These are phyloP conservation scores for Lycodopsis pacificus DNA, from an alignment of 2,797 vertebrate genomes.

Conservation along the genomic window DNA sequence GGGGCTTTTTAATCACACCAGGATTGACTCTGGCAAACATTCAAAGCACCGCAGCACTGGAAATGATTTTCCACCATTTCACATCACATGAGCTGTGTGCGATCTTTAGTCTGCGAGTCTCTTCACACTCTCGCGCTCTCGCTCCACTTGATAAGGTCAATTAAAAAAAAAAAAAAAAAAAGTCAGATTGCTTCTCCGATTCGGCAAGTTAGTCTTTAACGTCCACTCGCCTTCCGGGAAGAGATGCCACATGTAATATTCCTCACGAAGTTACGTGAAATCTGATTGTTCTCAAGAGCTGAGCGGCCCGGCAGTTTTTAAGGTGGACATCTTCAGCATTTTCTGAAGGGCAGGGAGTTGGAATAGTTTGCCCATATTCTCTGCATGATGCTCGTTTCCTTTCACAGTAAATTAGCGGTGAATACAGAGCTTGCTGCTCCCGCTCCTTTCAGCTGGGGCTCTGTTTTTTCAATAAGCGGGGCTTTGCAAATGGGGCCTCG, in stretches of 20 bases:
- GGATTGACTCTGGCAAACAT: slow-evolving; percentile 75
- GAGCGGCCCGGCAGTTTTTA: background rate
- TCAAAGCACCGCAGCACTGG: slow-evolving; percentile 65
- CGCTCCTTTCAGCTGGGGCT: slow-evolving; percentile 48
- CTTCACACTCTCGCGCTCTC: slow-evolving; percentile 12
- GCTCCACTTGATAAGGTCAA: slow-evolving; percentile 21
- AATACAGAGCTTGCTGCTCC: slow-evolving; percentile 41
- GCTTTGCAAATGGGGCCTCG: slow-evolving; percentile 39
- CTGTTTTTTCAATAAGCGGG: slow-evolving; percentile 50
- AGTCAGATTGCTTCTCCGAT: slow-evolving; percentile 33
- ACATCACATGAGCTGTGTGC: slow-evolving; percentile 55
- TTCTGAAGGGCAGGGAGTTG: slow-evolving; percentile 8
- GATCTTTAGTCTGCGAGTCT: slow-evolving; percentile 52
- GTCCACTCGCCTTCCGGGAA: slow-evolving; percentile 14
- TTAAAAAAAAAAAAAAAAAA: slow-evolving; percentile 6
- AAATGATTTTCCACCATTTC: slow-evolving; percentile 66
- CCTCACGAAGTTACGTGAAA: slow-evolving; percentile 9
- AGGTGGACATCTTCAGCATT: slow-evolving; percentile 8
- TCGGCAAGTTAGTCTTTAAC: slow-evolving; percentile 30
- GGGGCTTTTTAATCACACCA: slow-evolving; percentile 72
- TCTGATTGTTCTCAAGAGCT: background rate
- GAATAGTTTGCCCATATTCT: slow-evolving; percentile 40
- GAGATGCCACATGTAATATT: slow-evolving; percentile 21
- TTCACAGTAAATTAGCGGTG: slow-evolving; percentile 59
- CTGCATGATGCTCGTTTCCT: slow-evolving; percentile 41